These are phyloP conservation scores for Malurus alboscapulatus DNA, from an alignment of 2,113 vertebrate species.

Conservation along the genomic window DNA sequence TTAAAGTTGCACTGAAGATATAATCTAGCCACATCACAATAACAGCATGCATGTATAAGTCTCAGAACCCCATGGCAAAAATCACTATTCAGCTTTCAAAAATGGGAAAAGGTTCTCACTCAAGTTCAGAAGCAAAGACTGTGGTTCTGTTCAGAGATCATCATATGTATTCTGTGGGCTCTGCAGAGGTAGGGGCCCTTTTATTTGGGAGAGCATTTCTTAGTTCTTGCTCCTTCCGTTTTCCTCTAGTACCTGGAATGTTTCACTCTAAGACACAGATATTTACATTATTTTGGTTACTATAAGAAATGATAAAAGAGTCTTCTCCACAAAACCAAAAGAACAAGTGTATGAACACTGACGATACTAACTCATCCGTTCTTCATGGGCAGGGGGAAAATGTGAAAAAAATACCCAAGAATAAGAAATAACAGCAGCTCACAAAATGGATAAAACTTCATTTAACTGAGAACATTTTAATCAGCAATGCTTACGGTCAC, in stretches of 20 bases:
- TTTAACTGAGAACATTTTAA: not conserved
- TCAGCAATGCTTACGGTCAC: not conserved
- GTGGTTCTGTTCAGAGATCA: not conserved
- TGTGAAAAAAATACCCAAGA: not conserved
- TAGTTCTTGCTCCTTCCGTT: not conserved
- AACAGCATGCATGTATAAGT: not conserved
- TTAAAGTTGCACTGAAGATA: not conserved
- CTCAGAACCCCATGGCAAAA: not conserved
- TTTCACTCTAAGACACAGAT: not conserved
- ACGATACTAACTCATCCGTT: not conserved
- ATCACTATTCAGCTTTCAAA: not conserved
- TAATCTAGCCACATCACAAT: rapidly evolving
- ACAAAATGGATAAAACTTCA: not conserved
- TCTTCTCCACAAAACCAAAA: not conserved
- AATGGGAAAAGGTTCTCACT: not conserved
- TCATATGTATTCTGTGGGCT: rapidly evolving
- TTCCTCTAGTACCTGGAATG: not conserved
- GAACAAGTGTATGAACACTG: rapidly evolving
- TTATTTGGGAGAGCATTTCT: not conserved
- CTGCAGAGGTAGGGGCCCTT: not conserved
- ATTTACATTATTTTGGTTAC: not conserved
- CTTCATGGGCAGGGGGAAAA: not conserved
- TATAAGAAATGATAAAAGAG: not conserved
- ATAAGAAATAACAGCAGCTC: not conserved
- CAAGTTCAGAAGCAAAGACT: not conserved